These are phyloP conservation scores for Papilio polytes DNA, from an alignment of 1,140 invertebrate species.

Conservation along the genomic window DNA sequence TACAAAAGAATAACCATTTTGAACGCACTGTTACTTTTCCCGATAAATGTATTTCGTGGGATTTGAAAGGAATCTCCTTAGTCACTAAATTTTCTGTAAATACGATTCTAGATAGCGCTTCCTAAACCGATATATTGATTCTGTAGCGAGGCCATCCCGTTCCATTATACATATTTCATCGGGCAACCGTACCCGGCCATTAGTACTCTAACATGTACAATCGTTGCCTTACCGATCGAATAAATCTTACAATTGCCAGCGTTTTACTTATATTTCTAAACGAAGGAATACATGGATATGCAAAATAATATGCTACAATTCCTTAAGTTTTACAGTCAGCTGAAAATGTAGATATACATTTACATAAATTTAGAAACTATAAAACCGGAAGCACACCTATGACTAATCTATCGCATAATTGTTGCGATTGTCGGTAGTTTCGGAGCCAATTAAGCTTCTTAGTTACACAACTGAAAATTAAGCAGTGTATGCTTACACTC, in stretches of 20 bases:
- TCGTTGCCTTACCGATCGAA: conserved; percentile 20
- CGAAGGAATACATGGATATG: not conserved
- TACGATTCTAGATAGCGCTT: not conserved
- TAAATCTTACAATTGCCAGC: conserved; percentile 33
- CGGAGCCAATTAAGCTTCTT: too few relatives aligned
- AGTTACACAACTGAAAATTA: too few relatives aligned
- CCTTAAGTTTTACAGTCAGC: not conserved
- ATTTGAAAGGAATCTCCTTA: not conserved
- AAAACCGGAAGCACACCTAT: too few relatives aligned
- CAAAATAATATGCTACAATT: not conserved
- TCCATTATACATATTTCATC: conserved; percentile 30
- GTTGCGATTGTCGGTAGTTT: too few relatives aligned
- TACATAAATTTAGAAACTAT: too few relatives aligned
- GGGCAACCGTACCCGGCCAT: conserved; percentile 30
- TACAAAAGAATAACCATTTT: not conserved
- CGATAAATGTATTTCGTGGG: not conserved
- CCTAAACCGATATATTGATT: conserved; percentile 14
- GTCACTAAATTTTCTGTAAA: not conserved
- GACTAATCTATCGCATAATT: too few relatives aligned
- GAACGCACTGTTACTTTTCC: not conserved
- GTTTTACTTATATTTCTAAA: conserved; percentile 14
- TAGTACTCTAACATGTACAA: conserved; percentile 24
- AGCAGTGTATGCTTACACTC: too few relatives aligned
- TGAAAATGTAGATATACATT: too few relatives aligned
- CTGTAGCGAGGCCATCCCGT: conserved; percentile 14